Evolutionary conservation across 2,113 vertebrate genomes (phyloP).

Genomic region (Scatophagus argus): DNA sequence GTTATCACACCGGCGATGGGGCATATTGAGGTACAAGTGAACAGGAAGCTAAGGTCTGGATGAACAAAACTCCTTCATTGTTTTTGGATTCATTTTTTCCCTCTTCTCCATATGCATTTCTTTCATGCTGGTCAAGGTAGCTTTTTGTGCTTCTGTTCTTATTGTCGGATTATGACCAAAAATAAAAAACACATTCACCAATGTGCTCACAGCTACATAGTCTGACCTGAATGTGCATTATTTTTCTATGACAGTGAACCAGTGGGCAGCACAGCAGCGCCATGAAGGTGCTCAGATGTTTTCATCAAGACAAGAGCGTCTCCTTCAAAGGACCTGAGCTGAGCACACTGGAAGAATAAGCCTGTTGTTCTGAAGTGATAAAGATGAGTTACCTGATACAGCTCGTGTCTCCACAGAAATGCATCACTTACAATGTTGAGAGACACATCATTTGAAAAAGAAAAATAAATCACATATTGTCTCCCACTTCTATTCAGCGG

Average conservation of each 20-base stretch:
- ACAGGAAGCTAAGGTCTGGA: constrained; percentile 32
- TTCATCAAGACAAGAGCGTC: constrained; percentile 3
- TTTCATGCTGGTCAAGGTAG: neutral
- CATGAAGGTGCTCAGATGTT: neutral
- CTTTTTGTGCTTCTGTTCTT: neutral
- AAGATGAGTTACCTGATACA: constrained; percentile 27
- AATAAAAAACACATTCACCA: neutral
- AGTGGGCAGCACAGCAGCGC: neutral
- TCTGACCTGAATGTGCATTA: neutral
- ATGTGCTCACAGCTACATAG: neutral
- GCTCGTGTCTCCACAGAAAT: neutral
- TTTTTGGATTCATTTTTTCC: constrained; percentile 1
- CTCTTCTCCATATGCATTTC: neutral
- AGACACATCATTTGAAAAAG: neutral
- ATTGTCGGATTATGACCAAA: neutral
- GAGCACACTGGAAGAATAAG: constrained; percentile 10
- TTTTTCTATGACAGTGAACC: neutral
- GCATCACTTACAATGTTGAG: neutral
- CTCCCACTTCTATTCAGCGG: too few species aligned
- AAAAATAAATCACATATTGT: too few species aligned
- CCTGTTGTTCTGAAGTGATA: constrained; percentile 25
- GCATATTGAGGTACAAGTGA: constrained; percentile 16
- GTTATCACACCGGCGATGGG: constrained; percentile 22
- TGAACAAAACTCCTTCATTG: neutral
- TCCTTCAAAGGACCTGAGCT: constrained; percentile 13